A percentile compares a stretch with the other conserved stretches of the same genome.
Evolutionary conservation across 2,888 invertebrate species (phyloP).

Genomic region (Drosophila fulvimacula): DNA sequence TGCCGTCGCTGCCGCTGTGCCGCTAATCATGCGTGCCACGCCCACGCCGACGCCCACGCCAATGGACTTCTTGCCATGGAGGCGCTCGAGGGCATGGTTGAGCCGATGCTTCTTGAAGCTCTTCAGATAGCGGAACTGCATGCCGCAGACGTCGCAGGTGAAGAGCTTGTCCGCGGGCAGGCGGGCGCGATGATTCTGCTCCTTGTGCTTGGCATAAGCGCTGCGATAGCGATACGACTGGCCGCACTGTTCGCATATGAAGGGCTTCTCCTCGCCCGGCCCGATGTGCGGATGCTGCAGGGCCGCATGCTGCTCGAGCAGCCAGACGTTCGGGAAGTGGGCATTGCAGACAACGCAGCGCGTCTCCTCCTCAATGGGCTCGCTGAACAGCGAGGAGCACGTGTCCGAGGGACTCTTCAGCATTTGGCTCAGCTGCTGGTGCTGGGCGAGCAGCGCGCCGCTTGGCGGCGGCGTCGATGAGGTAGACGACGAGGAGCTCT

Average conservation of each 20-base stretch:
- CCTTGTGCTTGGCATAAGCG: constrained; percentile 93
- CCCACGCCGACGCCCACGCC: constrained; percentile 44
- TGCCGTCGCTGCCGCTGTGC: constrained; percentile 17
- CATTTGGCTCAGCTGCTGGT: constrained; percentile 78
- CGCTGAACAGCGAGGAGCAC: constrained; percentile 81
- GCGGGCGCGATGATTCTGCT: constrained; percentile 94
- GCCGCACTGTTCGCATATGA: constrained; percentile 96
- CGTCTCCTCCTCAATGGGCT: constrained; percentile 85
- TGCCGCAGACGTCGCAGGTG: constrained; percentile 95
- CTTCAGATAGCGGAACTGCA: constrained; percentile 95
- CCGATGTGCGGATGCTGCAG: constrained; percentile 90
- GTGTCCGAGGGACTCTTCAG: constrained; percentile 81
- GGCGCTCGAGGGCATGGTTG: constrained; percentile 93
- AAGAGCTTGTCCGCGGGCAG: constrained; percentile 95
- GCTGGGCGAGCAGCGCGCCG: constrained; percentile 73
- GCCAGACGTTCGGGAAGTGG: constrained; percentile 94
- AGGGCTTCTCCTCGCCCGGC: constrained; percentile 92
- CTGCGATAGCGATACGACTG: constrained; percentile 95
- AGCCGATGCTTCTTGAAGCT: constrained; percentile 95
- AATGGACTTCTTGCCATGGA: constrained; percentile 89
- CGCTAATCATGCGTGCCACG: constrained; percentile 25
- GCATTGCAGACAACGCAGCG: constrained; percentile 94
- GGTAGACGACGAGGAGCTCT: constrained; percentile 85
- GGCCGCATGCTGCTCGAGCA: constrained; percentile 93
- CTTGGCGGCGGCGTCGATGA: constrained; percentile 84